Evolutionary conservation across 1,140 invertebrate species (phyloP).

Genomic region (Melipona quadrifasciata): DNA sequence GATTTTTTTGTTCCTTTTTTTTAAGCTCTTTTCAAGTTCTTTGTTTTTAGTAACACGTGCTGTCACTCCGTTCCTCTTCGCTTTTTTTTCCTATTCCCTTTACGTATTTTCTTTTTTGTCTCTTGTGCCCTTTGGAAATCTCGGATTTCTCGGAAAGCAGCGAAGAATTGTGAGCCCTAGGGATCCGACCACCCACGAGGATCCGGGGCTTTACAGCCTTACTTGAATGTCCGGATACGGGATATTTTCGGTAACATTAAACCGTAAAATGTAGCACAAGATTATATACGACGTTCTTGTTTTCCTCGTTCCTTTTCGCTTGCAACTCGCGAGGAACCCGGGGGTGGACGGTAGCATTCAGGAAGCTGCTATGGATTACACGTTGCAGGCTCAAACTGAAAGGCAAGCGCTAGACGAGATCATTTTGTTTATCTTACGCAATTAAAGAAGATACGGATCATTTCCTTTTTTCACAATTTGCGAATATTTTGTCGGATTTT

Average conservation of each 20-base stretch:
- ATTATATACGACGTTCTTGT: slow-evolving; percentile 10
- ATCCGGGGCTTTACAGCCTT: slow-evolving; percentile 64
- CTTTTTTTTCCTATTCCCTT: neutral
- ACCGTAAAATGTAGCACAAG: slow-evolving; percentile 63
- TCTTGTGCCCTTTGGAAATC: slow-evolving; percentile 36
- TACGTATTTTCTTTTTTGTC: neutral
- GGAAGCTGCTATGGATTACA: slow-evolving; percentile 33
- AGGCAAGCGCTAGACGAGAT: too few relatives aligned
- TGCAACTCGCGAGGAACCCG: neutral
- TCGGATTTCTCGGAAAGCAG: slow-evolving; percentile 62
- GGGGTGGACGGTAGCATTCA: slow-evolving; percentile 46
- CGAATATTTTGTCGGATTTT: too few relatives aligned
- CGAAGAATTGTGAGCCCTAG: slow-evolving; percentile 54
- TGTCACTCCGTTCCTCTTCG: neutral
- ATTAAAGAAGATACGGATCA: too few relatives aligned
- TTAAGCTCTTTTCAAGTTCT: neutral
- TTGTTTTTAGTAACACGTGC: slow-evolving; percentile 11
- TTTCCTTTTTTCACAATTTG: too few relatives aligned
- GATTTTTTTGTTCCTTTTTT: neutral
- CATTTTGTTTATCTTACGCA: too few relatives aligned
- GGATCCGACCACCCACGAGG: slow-evolving; percentile 74
- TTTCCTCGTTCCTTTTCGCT: slow-evolving; percentile 7
- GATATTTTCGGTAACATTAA: slow-evolving; percentile 77
- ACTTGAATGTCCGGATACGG: slow-evolving; percentile 67
- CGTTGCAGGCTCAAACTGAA: neutral